Percentiles rank a stretch among this genome's conserved stretches.
phyloP scores from a whole-genome alignment of 2,888 invertebrate species.

The Tetragonula carbonaria region DNA sequence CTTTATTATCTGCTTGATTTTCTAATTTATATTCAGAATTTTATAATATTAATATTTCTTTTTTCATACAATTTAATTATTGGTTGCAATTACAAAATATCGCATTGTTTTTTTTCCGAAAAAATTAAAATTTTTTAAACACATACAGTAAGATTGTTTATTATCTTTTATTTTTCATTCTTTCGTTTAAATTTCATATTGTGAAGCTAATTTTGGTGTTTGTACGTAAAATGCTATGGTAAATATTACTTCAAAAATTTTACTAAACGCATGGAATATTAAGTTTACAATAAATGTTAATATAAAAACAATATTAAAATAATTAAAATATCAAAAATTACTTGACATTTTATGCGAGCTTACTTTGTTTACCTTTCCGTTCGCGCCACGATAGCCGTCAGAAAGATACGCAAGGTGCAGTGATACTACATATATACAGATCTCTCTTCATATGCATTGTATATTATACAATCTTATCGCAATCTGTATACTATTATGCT shows the following conservation, averaged over 20 bases:
- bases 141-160: too few species aligned
- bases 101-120: too few species aligned
- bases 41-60: not conserved
- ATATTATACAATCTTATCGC: not conserved
- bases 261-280: not conserved
- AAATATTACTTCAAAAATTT: not conserved
- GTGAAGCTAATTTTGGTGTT: not conserved
- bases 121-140: not conserved
- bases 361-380: too few species aligned
- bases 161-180: not conserved
- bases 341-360: not conserved
- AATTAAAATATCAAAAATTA: not conserved
- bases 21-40: not conserved
- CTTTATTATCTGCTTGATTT: not conserved
- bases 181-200: not conserved
- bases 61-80: not conserved
- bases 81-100: not conserved
- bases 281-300: not conserved
- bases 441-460: too few species aligned
- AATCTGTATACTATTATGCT: too few species aligned
- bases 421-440: too few species aligned
- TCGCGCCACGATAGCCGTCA: too few species aligned
- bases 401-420: too few species aligned
- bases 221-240: not conserved
- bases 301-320: not conserved